Evolutionary conservation across 1,140 invertebrate genomes (phyloP), one percentile per base, ranked within the genome.

Genomic region (Meloidogyne exigua): DNA sequence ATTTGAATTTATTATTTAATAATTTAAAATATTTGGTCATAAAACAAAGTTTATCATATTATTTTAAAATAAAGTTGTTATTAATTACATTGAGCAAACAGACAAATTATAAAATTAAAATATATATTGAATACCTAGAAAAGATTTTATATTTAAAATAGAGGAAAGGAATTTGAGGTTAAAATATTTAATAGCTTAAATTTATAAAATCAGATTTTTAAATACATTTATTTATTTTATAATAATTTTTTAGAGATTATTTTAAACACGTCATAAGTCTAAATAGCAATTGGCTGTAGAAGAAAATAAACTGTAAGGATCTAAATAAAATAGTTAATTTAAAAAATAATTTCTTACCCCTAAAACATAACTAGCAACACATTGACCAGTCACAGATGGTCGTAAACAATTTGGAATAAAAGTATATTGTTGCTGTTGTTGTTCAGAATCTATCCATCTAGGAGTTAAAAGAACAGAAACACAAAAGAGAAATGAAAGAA

Each of bases 331-430:
- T 18, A 49, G 11, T 18, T 49, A 49, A 49, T 39, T 39, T 39
- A 39, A 39, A 4, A 39, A 39, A 32, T 3, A 39, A 39, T 39
- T 9, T 39, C 7, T 57, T 57, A 57, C 49, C 18, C 68, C 69
- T 39, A 71, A 71, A 71, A 71, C 28, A 62, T 71, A 71, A n/a
- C 44, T 25, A 62, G 69, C 69, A 10, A 71, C 69, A 71, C 69
- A 71, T 26, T 71, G 69, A 25, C 62, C 44, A 18, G 69, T 71
- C 1, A 28, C 44, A 2, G 69, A 71, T 44, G 69, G 69, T 7
- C 69, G 69, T 62, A 71, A 15, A 39, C 69, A 71, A 42, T 71
- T 42, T 9, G 69, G 69, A 44, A 44, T 28, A n/a, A 44, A 71
- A 13, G 39, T 71, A n/a, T 57, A n/a, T n/a, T 57, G 18, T 57